Evolutionary conservation across 2,797 vertebrate species (phyloP), one percentile per base, ranked within the genome.

Genomic region (Dallia pectoralis): DNA sequence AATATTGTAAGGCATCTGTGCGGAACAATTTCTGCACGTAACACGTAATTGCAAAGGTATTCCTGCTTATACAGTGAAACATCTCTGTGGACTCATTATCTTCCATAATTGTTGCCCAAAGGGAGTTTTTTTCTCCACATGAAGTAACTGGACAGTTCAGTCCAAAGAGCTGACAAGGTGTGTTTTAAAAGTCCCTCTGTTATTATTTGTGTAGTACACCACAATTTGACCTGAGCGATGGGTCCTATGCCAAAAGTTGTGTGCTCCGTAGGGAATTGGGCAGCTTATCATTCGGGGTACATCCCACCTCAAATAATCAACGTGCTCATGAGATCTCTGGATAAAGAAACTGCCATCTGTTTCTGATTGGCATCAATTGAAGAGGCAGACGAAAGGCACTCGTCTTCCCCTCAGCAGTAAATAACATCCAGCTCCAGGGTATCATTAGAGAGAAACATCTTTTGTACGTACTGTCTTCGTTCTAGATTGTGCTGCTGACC

Each of bases 401-500:
- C 22, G 3, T 12, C 29, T 2, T 27, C 29, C 12, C 25, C 16
- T 64, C 15, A 30, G 30, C 62, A 64, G 30, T 15, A 18, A 33
- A 64, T 64, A 64, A 32, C 61, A 63, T 32, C 12, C 30, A 63
- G 61, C 25, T 63, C 61, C 61, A 63, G 61, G 25, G 67, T 29
- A 9, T 68, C 25, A 27, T 48, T 62, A 62, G 29, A 62, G 15
- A 29, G 64, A 33, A n/a, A n/a, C 4, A 33, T 66, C 18, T 40
- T 9, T 47, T 15, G 32, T 30, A 65, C 22, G 25, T 29, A 32
- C 48, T 67, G 74, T 70, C 73, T 67, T 73, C 80, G 84, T 67
- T 80, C 84, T 82, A 85, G 76, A 83, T 85, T 62, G 69, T 9
- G 40, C 40, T 33, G 40, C 53, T 81, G 81, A 77, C 81, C 78